Conservation (phyloP, 1,140 invertebrate species). For the Drosophila lacteicornis region DNA sequence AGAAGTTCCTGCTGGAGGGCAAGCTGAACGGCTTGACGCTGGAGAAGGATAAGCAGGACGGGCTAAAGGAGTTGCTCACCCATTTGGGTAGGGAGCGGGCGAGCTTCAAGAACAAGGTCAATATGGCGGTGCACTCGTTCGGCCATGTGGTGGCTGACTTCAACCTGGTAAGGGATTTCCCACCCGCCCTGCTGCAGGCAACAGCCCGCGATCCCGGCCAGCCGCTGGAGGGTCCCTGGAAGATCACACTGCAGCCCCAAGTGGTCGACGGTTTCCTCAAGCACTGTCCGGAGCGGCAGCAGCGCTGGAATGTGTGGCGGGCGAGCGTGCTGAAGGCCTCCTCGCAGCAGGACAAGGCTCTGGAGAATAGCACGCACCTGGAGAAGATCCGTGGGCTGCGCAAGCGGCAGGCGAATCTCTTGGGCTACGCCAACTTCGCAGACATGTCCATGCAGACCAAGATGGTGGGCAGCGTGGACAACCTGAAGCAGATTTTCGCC, state of each 20-base stretch:
- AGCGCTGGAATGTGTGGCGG: constrained; percentile 94
- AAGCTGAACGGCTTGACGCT: constrained; percentile 91
- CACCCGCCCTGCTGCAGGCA: constrained; percentile 88
- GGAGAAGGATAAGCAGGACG: constrained; percentile 75
- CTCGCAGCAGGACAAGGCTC: constrained; percentile 87
- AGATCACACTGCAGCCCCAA: constrained; percentile 89
- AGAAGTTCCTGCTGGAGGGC: constrained; percentile 93
- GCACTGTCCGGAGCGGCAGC: constrained; percentile 91
- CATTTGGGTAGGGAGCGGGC: constrained; percentile 86
- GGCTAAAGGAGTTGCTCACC: constrained; percentile 86
- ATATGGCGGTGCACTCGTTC: constrained; percentile 88
- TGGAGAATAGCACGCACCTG: constrained; percentile 90
- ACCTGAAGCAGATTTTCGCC: constrained; percentile 90
- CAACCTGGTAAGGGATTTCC: constrained; percentile 90
- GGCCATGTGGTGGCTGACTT: constrained; percentile 89
- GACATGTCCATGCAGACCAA: constrained; percentile 97
- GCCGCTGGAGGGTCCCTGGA: constrained; percentile 91
- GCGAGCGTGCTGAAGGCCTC: constrained; percentile 90
- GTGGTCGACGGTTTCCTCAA: constrained; percentile 91
- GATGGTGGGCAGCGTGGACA: constrained; percentile 94
- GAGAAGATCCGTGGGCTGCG: constrained; percentile 91
- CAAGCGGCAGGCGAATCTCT: constrained; percentile 89
- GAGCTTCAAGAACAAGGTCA: constrained; percentile 88
- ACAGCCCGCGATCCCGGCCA: constrained; percentile 88
- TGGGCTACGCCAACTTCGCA: constrained; percentile 92